Evolutionary conservation across 2,113 vertebrate genomes (phyloP).

Genomic region (Tupaia chinensis): DNA sequence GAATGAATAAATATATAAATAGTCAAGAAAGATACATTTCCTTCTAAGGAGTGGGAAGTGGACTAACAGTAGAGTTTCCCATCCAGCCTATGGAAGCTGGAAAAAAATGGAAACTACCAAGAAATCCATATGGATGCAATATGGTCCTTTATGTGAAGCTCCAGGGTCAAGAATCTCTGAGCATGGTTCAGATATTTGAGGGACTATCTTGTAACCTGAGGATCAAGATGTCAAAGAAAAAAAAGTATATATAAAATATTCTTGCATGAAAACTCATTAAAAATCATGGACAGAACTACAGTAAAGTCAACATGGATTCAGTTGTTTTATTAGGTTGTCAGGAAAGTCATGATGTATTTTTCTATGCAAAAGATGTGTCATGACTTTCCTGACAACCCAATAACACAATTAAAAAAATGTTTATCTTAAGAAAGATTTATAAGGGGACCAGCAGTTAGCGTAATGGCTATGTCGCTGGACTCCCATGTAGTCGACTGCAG

Average conservation of each 20-base stretch:
- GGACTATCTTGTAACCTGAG: not conserved
- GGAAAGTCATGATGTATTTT: too few species aligned
- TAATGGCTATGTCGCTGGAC: too few species aligned
- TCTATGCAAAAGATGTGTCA: too few species aligned
- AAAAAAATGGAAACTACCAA: not conserved
- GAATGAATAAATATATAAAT: not conserved
- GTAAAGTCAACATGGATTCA: not conserved
- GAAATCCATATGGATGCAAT: not conserved
- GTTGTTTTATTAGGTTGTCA: too few species aligned
- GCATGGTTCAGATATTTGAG: not conserved
- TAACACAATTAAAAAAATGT: not conserved
- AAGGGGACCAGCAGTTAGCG: not conserved
- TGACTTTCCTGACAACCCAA: too few species aligned
- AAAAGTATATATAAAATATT: not conserved
- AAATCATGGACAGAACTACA: not conserved
- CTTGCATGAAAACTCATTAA: not conserved
- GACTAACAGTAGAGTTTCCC: not conserved
- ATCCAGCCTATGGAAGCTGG: accelerated
- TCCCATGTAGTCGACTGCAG: too few species aligned
- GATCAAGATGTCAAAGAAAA: not conserved
- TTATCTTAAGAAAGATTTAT: not conserved
- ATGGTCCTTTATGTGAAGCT: not conserved
- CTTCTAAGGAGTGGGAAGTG: not conserved
- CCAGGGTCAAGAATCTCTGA: not conserved
- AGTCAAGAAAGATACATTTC: not conserved